Conservation (phyloP, 2,113 vertebrate genomes). For the Paramormyrops kingsleyae region DNA sequence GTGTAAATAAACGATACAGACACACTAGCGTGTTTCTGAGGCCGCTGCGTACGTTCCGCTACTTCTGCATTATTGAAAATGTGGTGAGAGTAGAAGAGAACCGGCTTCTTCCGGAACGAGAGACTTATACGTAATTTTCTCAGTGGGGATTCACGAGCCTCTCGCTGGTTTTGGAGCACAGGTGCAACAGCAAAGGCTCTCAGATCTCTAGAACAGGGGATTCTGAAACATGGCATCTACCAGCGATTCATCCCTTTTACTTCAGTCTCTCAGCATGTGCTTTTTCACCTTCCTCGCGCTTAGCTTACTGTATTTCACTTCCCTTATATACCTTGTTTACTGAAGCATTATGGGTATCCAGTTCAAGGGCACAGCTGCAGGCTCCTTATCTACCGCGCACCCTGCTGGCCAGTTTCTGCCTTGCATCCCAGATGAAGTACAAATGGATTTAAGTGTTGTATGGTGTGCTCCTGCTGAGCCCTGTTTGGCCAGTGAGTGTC, state of each 20-base stretch:
- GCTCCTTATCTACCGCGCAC: neutral
- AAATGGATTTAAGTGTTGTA: neutral
- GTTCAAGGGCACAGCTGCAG: neutral
- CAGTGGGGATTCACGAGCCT: neutral
- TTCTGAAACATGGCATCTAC: neutral
- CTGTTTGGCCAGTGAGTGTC: neutral
- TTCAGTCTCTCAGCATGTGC: neutral
- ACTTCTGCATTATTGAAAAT: neutral
- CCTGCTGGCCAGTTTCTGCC: neutral
- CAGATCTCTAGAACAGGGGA: neutral
- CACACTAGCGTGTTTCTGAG: neutral
- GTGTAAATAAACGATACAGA: neutral
- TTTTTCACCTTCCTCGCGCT: neutral
- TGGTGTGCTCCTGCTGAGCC: neutral
- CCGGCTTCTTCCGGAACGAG: neutral
- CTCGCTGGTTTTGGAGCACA: neutral
- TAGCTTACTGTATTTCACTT: neutral
- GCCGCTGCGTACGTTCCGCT: neutral
- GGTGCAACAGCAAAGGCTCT: neutral
- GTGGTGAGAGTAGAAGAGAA: neutral
- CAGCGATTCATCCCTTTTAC: neutral
- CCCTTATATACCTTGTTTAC: neutral
- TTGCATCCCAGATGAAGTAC: neutral
- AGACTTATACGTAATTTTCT: neutral
- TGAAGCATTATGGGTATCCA: neutral